Conservation (phyloP, 2,888 invertebrate species). For the Philopedon plagiatum region DNA sequence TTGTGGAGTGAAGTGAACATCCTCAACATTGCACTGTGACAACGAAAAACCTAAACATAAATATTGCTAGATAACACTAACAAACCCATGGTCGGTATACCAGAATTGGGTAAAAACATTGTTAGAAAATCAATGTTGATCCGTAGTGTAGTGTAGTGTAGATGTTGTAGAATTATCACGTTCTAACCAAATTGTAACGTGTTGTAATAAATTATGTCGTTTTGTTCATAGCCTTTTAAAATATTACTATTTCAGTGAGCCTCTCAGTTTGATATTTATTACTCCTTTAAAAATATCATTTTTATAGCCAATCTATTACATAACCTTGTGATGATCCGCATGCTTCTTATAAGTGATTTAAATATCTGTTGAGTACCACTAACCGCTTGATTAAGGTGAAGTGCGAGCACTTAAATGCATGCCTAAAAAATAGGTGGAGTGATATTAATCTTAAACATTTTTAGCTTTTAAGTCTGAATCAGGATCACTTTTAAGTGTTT, state of each 20-base stretch:
- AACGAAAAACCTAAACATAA: too few relatives aligned
- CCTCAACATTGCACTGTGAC: too few relatives aligned
- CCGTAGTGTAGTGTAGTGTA: slow-evolving; percentile 9
- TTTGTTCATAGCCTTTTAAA: background rate
- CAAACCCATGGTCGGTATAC: too few relatives aligned
- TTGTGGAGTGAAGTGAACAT: too few relatives aligned
- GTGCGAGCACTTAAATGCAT: slow-evolving; percentile 3
- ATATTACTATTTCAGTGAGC: background rate
- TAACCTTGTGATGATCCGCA: background rate
- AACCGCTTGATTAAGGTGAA: slow-evolving; percentile 10
- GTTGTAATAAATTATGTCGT: background rate
- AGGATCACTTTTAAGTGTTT: background rate
- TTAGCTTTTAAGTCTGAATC: background rate
- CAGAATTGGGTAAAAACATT: background rate
- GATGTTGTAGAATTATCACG: background rate
- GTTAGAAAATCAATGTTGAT: background rate
- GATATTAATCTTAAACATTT: background rate
- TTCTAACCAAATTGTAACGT: background rate
- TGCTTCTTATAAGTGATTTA: background rate
- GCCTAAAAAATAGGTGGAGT: background rate
- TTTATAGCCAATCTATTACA: background rate
- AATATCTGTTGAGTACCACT: background rate
- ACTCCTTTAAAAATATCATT: background rate
- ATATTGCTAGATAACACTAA: too few relatives aligned
- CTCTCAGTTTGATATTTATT: slow-evolving; percentile 14